phyloP scores from a whole-genome alignment of 1,140 invertebrate genomes.

The Patella vulgata region DNA sequence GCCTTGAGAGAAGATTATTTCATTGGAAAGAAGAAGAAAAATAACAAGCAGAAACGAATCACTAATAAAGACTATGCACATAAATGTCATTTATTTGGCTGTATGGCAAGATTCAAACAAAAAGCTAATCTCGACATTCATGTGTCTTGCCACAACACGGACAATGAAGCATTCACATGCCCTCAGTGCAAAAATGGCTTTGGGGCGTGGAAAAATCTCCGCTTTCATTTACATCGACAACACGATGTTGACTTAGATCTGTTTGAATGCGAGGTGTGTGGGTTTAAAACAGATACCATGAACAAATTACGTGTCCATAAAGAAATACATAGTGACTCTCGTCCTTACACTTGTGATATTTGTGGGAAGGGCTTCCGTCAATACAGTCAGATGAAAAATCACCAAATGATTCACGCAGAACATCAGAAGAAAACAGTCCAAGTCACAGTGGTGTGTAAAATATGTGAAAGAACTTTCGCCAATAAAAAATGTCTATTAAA shows the following conservation, averaged over 20 bases:
- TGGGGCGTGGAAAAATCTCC: constrained; percentile 73
- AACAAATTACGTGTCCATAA: constrained; percentile 75
- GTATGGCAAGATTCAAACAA: constrained; percentile 59
- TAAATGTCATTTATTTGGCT: constrained; percentile 36
- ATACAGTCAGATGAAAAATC: constrained; percentile 76
- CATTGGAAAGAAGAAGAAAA: constrained; percentile 42
- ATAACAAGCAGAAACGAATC: constrained; percentile 3
- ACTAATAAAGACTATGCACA: constrained; percentile 28
- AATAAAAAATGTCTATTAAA: constrained; percentile 80
- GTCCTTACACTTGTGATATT: constrained; percentile 72
- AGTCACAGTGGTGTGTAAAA: constrained; percentile 74
- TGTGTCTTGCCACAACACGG: constrained; percentile 71
- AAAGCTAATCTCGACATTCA: constrained; percentile 70
- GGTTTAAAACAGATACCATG: constrained; percentile 71
- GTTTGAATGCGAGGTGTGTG: constrained; percentile 73
- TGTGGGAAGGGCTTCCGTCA: constrained; percentile 83
- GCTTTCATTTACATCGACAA: constrained; percentile 75
- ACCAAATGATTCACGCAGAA: constrained; percentile 71
- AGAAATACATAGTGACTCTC: constrained; percentile 74
- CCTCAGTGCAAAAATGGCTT: constrained; percentile 74
- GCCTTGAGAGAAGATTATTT: constrained; percentile 61
- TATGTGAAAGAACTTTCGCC: constrained; percentile 77
- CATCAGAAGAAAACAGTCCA: constrained; percentile 6
- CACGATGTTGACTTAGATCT: constrained; percentile 79
- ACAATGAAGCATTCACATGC: constrained; percentile 71